Evolutionary conservation across 1,140 invertebrate species (phyloP).

Genomic region (Formica selysi): DNA sequence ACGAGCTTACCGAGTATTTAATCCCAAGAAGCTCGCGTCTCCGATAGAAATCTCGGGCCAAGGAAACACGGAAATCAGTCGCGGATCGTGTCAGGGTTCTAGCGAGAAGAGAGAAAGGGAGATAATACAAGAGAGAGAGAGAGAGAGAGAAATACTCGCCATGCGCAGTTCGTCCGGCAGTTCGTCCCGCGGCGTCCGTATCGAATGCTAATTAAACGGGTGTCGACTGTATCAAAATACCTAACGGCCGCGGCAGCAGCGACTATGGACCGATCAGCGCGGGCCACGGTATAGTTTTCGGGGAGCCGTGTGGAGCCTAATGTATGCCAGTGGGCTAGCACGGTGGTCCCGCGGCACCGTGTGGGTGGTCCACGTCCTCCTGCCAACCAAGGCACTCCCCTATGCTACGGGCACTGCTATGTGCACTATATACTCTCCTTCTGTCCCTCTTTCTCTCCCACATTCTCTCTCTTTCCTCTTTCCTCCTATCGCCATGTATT

Average conservation of each 20-base stretch:
- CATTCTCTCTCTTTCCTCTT: background rate
- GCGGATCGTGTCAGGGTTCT: constrained; percentile 60
- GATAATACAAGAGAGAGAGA: constrained; percentile 1
- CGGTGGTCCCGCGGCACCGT: constrained; percentile 85
- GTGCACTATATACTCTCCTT: constrained; percentile 77
- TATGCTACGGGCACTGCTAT: constrained; percentile 77
- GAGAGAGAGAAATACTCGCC: constrained; percentile 34
- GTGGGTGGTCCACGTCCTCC: constrained; percentile 86
- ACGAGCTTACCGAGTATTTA: background rate
- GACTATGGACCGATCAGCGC: constrained; percentile 64
- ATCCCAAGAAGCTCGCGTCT: background rate
- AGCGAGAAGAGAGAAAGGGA: constrained; percentile 12
- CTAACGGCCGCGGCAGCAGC: constrained; percentile 79
- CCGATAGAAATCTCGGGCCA: background rate
- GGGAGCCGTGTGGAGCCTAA: constrained; percentile 84
- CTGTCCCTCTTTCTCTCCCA: constrained; percentile 55
- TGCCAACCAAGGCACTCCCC: constrained; percentile 83
- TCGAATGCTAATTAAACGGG: constrained; percentile 86
- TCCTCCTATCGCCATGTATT: background rate
- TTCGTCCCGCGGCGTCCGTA: constrained; percentile 80
- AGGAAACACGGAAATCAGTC: constrained; percentile 69
- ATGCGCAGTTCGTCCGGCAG: constrained; percentile 66
- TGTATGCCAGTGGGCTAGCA: constrained; percentile 86
- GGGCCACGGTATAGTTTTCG: constrained; percentile 80
- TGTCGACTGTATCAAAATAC: constrained; percentile 85